Percentiles rank a stretch among this genome's conserved stretches.
Conservation (phyloP, 2,113 vertebrate species). For the Tachysurus vachellii region DNA sequence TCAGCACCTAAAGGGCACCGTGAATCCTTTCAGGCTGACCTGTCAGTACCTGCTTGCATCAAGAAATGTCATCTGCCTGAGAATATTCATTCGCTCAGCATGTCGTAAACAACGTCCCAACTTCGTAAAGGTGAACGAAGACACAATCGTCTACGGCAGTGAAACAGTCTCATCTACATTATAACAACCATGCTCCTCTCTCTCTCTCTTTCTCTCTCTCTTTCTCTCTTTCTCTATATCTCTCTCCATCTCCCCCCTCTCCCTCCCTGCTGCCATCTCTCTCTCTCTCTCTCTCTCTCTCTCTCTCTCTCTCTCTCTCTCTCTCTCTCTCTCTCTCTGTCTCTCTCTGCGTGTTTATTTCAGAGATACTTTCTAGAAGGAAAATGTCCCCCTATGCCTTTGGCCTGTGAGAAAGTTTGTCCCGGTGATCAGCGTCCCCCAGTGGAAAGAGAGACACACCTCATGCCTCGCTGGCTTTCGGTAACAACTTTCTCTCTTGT, state of each 20-base stretch:
- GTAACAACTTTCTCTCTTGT: conserved; percentile 64
- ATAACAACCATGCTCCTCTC: background rate
- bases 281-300: too few species aligned
- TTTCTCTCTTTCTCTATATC: background rate
- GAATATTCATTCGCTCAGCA: conserved; percentile 81
- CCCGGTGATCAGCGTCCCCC: conserved; percentile 76
- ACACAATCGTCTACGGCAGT: too few species aligned
- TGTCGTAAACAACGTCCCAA: conserved; percentile 77
- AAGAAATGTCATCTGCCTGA: conserved; percentile 79
- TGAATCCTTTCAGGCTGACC: conserved; percentile 80
- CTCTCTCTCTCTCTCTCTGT: background rate
- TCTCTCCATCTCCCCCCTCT: too few species aligned
- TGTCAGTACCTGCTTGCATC: conserved; percentile 85
- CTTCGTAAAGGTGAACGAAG: conserved; percentile 73
- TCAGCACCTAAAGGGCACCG: conserved; percentile 83
- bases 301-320: too few species aligned
- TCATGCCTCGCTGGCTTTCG: conserved; percentile 85
- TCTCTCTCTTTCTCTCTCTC: too few species aligned
- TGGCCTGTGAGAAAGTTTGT: conserved; percentile 75
- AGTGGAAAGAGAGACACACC: conserved; percentile 78
- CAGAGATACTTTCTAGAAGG: conserved; percentile 72
- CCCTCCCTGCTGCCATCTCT: too few species aligned
- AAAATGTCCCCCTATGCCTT: conserved; percentile 74
- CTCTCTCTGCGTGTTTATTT: background rate
- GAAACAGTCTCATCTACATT: background rate